phyloP scores from a whole-genome alignment of 92 coral and sea anemone species.

The Zoanthus sociatus region DNA sequence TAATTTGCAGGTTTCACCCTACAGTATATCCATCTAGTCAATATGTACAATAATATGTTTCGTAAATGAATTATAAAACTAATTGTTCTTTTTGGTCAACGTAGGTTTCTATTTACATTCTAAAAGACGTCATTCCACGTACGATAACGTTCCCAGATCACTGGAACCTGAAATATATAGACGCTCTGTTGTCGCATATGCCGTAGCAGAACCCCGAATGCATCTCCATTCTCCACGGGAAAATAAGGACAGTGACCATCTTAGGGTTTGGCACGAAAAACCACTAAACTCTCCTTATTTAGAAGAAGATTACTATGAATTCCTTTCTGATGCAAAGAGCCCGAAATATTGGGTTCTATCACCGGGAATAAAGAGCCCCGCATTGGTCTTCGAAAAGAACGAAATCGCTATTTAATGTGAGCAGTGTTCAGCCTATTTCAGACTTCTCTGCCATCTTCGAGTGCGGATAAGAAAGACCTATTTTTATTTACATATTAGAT shows the following conservation, averaged over 20 bases:
- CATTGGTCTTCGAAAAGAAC: conserved; percentile 40
- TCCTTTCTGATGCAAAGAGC: neutral
- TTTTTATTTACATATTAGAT: no score
- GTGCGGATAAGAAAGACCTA: no score
- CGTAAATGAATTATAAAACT: no score
- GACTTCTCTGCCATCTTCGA: neutral
- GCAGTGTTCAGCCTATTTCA: no score
- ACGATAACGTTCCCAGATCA: conserved; percentile 15
- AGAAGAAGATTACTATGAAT: conserved; percentile 1
- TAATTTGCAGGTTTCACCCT: no score
- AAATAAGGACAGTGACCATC: neutral
- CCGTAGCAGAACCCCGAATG: conserved; percentile 45
- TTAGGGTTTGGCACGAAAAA: neutral
- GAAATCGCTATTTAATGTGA: conserved; percentile 25
- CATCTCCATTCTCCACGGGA: conserved; percentile 5
- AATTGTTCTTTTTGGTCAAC: neutral
- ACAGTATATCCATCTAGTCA: no score
- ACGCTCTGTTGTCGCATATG: conserved; percentile 36
- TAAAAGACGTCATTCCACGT: conserved; percentile 29
- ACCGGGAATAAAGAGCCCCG: conserved; percentile 37
- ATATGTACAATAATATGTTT: no score
- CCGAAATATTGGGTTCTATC: conserved; percentile 32
- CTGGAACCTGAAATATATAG: neutral
- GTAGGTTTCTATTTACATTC: conserved; percentile 4
- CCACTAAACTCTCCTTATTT: neutral